These are phyloP conservation scores for Magallana nippona DNA, from an alignment of 2,888 invertebrate genomes.

Conservation along the genomic window DNA sequence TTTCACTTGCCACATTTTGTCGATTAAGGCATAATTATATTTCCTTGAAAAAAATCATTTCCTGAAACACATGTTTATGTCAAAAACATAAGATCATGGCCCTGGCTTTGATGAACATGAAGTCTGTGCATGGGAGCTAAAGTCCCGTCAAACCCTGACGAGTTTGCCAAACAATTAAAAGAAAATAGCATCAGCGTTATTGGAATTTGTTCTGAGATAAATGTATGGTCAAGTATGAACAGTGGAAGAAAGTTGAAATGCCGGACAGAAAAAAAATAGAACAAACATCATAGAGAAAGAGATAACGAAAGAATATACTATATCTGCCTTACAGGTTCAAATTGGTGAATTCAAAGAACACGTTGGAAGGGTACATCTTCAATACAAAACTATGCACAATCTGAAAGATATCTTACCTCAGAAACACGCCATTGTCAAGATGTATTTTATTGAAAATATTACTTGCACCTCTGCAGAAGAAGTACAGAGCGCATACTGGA, in stretches of 20 bases:
- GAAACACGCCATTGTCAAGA: background rate
- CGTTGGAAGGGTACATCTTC: background rate
- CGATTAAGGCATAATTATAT: slow-evolving; percentile 36
- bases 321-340: slow-evolving; percentile 29
- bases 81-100: slow-evolving; percentile 49
- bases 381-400: background rate
- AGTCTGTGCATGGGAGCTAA: slow-evolving; percentile 4
- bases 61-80: slow-evolving; percentile 43
- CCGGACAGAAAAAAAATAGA: slow-evolving; percentile 43
- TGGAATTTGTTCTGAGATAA: background rate
- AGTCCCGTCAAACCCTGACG: slow-evolving; percentile 19
- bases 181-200: background rate
- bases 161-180: slow-evolving; percentile 29
- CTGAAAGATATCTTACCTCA: background rate
- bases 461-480: no score
- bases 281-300: slow-evolving; percentile 44
- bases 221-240: slow-evolving; percentile 30
- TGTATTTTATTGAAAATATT: no score
- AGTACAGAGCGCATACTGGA: background rate
- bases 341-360: slow-evolving; percentile 48
- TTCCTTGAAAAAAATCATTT: slow-evolving; percentile 8
- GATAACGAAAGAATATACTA: slow-evolving; percentile 38
- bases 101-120: slow-evolving; percentile 36
- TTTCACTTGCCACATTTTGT: slow-evolving; percentile 44
- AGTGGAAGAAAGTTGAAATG: slow-evolving; percentile 49